Evolutionary conservation across 2,888 invertebrate genomes (phyloP).

Genomic region (Papilio protenor): DNA sequence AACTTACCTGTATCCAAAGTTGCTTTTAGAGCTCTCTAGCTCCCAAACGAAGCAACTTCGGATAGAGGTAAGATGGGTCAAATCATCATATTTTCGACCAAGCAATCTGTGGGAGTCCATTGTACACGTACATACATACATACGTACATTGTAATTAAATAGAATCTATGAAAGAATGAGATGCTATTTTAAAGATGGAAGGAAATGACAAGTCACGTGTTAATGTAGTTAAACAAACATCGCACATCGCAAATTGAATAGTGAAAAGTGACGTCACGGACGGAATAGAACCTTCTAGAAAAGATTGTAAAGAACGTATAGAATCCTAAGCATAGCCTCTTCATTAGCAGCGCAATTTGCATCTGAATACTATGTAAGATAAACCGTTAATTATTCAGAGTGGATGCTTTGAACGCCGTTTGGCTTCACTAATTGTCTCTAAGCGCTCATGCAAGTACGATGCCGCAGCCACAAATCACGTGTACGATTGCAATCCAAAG

Average conservation of each 20-base stretch:
- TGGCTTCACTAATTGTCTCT: slow-evolving; percentile 49
- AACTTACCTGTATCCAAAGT: no score
- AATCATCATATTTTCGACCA: no score
- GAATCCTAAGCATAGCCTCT: neutral
- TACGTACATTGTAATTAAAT: no score
- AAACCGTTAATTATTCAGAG: slow-evolving; percentile 43
- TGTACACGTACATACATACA: no score
- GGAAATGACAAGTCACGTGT: neutral
- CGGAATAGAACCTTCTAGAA: neutral
- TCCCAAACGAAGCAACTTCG: no score
- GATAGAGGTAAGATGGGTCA: no score
- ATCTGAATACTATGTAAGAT: slow-evolving; percentile 40
- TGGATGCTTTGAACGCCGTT: slow-evolving; percentile 45
- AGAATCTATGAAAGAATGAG: neutral
- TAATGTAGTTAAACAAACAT: neutral
- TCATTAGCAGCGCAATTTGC: slow-evolving; percentile 40
- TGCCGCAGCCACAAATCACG: slow-evolving; percentile 50
- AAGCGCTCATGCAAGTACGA: slow-evolving; percentile 50
- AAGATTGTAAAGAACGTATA: neutral
- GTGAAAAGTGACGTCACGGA: neutral
- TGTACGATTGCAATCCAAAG: slow-evolving; percentile 46
- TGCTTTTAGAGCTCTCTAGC: no score
- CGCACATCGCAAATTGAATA: neutral
- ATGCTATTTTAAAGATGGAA: neutral
- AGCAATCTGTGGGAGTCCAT: no score